Evolutionary conservation across 2,797 vertebrate genomes (phyloP), one percentile per base, ranked within the genome.

Genomic region (Discoglossus pictus): DNA sequence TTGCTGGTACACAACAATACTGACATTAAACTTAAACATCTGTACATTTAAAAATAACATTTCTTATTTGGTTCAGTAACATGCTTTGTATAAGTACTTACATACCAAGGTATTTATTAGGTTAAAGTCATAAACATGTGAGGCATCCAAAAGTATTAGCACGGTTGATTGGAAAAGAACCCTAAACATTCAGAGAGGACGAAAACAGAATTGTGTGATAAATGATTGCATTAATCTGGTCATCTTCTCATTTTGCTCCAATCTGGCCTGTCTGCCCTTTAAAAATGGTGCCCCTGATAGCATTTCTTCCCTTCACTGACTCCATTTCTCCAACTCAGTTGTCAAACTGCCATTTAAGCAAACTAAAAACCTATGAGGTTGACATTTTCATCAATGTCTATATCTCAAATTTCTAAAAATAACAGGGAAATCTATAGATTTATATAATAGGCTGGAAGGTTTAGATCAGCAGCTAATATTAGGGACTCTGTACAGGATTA

Each of bases 211-310:
- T 82, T 75, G 80, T 78, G 75, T 80, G 79, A 85, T 82, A 82
- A 83, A 84, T 80, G 78, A 84, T 81, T 78, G 73, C 78, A 83
- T 83, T 85, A 83, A 76, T 67, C 62, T 0, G 71, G 81, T 80
- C 82, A 84, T 74, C 78, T 83, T 81, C 77, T 83, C 78, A 82
- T 86, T 85, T 83, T 81, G 76, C 74, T 83, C 69, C 78, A 79
- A 74, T 78, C 79, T 81, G 80, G 77, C 79, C 78, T 77, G 79
- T 79, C 78, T 84, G 82, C 81, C 83, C 82, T 84, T 82, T 82
- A 79, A 80, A 79, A 77, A 82, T 59, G 1, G 77, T 80, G 74
- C 77, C 84, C 55, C 76, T 76, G 77, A 83, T 80, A 81, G 62
- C 76, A 82, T 86, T 86, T 38, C 9, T 79, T 79, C 79, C 75